Conservation (phyloP, 2,797 vertebrate genomes). For the Tarsius wallacei region DNA sequence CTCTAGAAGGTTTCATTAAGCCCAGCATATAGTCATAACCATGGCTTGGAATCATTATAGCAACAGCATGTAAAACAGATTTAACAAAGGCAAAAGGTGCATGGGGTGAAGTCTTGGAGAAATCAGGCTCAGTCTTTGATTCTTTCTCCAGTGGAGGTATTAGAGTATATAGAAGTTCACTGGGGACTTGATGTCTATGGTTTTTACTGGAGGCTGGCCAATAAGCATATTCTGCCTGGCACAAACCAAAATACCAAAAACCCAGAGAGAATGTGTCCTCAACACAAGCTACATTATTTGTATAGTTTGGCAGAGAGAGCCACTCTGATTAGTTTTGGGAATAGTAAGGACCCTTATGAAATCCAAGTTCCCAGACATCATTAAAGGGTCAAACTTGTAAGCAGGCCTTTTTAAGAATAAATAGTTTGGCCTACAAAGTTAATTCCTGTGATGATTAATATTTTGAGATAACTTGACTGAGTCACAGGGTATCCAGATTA, state of each 20-base stretch:
- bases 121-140: background rate
- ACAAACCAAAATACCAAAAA: background rate
- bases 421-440: background rate
- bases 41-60: background rate
- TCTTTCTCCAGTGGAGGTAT: background rate
- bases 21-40: no score
- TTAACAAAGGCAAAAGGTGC: rapidly evolving
- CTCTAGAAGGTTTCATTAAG: rapidly evolving
- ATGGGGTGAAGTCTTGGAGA: rapidly evolving
- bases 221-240: background rate
- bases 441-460: background rate
- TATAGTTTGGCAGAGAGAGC: background rate
- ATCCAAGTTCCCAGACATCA: background rate
- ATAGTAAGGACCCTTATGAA: background rate
- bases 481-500: background rate
- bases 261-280: background rate
- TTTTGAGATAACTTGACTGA: background rate
- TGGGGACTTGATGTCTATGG: rapidly evolving
- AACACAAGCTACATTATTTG: rapidly evolving
- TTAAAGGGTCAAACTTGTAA: background rate
- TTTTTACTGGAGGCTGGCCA: background rate
- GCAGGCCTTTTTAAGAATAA: background rate
- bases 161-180: rapidly evolving
- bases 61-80: background rate
- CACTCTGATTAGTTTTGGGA: background rate